Evolutionary conservation across 2,888 invertebrate species (phyloP), one percentile per base, ranked within the genome.

Genomic region (Eristalinus aeneus): DNA sequence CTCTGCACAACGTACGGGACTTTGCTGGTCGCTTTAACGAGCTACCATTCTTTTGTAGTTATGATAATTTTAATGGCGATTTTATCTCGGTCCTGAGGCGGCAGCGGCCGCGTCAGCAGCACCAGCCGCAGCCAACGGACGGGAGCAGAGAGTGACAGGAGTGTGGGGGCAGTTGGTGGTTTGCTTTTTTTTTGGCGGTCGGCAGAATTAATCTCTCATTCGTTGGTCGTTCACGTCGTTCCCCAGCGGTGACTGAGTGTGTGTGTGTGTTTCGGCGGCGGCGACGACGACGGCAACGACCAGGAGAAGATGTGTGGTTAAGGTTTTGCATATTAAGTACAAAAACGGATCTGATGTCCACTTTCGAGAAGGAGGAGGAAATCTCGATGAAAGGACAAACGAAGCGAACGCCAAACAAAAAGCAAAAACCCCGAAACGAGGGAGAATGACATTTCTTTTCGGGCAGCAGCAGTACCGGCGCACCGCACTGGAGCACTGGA

Each of bases 21-120:
- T 85, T 56, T 85, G 23, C 58, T 87, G 73, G 81, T 34, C 63
- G 60, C 80, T 88, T 34, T 73, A 86, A 86, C 86, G 77, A 86
- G 86, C 86, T 82, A 77, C 86, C 82, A 82, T 86, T 86, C 76
- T 71, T 86, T 77, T 86, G 86, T 81, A 60, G 87, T 87, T 87
- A 87, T 87, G 87, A 87, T 87, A 87, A 87, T 87, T 87, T 87
- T 87, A 87, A 87, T 87, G 87, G 87, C 78, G 87, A 87, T 87
- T 79, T 87, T 87, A 87, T 87, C 87, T 83, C 72, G 12, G 2
- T 39, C 84, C 69, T 87, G 85, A 73, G 79, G 90, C 88, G 81
- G 87, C 84, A 46, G 39, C 39, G 79, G 90, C 88, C 80, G 87
- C 84, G n/a, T 6, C 39, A 46, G n/a, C 39, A 46, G 39, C n/a